Base-by-base conservation (phyloP, 2,113 vertebrate species). In the Urocitellus parryii region DNA sequence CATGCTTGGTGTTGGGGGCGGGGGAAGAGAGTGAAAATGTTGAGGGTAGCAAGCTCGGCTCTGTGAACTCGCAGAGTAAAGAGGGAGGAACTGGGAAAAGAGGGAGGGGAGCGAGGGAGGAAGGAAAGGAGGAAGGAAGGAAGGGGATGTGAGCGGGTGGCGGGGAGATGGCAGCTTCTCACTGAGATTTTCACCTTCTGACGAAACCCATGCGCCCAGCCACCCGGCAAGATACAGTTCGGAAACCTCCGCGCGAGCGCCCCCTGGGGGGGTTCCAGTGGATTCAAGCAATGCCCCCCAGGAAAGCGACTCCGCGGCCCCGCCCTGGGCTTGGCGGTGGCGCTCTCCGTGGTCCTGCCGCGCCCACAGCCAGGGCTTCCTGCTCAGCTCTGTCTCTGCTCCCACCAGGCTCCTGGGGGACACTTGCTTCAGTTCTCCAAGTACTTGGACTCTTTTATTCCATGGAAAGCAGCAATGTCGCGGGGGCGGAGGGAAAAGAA, bases 191-290 rank as follows among this genome's bases (percentile, higher is more conserved):
- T 96, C 97, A 92, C 96, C 98, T 97, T 98, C 97, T 97, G 95
- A 97, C 95, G 94, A 96, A 96, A 73, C 96, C 98, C 96, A 88
- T 79, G 97, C 97, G 96, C 94, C 63, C 96, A 48, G 94, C 95
- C 12, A 63, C 13, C 95, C 80, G 25, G 90, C 79, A 1, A 72
- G 68, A 73, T 25, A 51, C 86, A 72, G 94, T 72, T 94, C 68
- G 1, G 88, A 96, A 81, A 56, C 74, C 94, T 95, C 91, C 39
- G 7, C 93, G 81, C 95, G 94, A 96, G 98, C 98, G 98, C 98
- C 98, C 98, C 93, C 98, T 98, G 97, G 80, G 90, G 91, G 91
- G 98, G 88, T 61, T 17, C 48, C 63, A 22, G 85, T 22, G 39
- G 39, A 39, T 4, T n/a, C 8, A 24, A 22, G 63, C 92, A 0